These are phyloP conservation scores for Myripristis murdjan DNA, from an alignment of 2,797 vertebrate species.

Conservation along the genomic window DNA sequence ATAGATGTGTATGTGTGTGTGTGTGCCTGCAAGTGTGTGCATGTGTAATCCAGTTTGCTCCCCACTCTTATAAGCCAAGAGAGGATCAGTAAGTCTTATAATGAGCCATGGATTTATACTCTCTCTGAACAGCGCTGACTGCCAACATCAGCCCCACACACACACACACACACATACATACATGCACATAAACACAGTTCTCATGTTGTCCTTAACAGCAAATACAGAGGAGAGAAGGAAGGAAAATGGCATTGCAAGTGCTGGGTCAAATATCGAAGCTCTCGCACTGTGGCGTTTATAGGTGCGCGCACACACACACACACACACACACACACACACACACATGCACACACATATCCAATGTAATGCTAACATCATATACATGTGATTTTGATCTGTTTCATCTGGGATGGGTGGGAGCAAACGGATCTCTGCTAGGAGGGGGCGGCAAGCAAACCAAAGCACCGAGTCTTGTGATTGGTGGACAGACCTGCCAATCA, in stretches of 20 bases:
- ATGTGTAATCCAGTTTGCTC: constrained; percentile 65
- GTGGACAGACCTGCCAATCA: constrained; percentile 93
- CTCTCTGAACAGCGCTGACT: constrained; percentile 65
- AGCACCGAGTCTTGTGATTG: neutral
- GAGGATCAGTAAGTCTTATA: constrained; percentile 80
- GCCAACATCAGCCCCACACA: constrained; percentile 70
- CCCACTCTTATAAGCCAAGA: constrained; percentile 78
- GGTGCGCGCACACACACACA: no score
- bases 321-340: no score
- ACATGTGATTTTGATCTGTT: neutral
- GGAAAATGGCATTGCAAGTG: constrained; percentile 1
- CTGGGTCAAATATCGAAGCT: constrained; percentile 5
- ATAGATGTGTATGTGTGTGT: constrained; percentile 29
- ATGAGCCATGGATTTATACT: constrained; percentile 80
- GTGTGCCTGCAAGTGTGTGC: constrained; percentile 45
- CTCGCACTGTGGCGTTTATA: neutral
- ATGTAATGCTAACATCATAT: no score
- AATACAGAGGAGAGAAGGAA: constrained; percentile 12
- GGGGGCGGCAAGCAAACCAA: constrained; percentile 23
- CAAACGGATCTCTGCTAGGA: constrained; percentile 30
- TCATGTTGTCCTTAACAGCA: constrained; percentile 4
- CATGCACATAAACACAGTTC: constrained; percentile 10
- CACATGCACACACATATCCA: neutral
- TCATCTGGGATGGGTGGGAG: neutral
- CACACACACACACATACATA: constrained; percentile 15